phyloP scores from a whole-genome alignment of 2,888 invertebrate genomes.

The Tipula vernalis region DNA sequence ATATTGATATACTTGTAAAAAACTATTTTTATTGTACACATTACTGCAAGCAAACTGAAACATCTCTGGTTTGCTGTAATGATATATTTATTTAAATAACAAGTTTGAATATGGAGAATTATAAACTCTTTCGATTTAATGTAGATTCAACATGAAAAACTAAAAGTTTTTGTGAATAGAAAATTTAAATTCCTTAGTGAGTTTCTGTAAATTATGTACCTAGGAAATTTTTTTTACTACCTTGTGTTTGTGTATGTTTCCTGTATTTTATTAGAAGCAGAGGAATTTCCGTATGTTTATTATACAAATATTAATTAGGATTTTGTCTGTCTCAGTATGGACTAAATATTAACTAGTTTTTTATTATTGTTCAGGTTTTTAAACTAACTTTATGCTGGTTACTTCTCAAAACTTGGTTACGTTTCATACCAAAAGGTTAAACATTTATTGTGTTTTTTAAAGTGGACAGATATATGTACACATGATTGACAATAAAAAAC shows the following conservation, averaged over 20 bases:
- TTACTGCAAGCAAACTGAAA: not conserved
- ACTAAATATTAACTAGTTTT: no score
- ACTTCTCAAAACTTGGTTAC: no score
- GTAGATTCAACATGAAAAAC: not conserved
- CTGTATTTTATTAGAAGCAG: no score
- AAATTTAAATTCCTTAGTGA: not conserved
- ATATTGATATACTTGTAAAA: not conserved
- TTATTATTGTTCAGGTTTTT: no score
- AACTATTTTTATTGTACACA: not conserved
- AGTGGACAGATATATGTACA: no score
- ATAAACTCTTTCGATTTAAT: not conserved
- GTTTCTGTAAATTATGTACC: not conserved
- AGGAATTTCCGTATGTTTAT: no score
- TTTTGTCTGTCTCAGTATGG: no score
- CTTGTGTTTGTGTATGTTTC: not conserved
- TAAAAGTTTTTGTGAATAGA: not conserved
- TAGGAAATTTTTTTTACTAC: not conserved
- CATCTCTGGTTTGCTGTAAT: not conserved
- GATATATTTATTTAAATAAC: not conserved
- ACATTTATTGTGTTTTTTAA: no score
- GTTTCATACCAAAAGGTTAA: no score
- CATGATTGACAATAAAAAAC: no score
- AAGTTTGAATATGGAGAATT: not conserved
- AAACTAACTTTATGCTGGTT: no score
- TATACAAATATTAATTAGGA: no score